Evolutionary conservation across 1,140 invertebrate species (phyloP), one percentile per base, ranked within the genome.

Genomic region (Leptopilina clavipes): DNA sequence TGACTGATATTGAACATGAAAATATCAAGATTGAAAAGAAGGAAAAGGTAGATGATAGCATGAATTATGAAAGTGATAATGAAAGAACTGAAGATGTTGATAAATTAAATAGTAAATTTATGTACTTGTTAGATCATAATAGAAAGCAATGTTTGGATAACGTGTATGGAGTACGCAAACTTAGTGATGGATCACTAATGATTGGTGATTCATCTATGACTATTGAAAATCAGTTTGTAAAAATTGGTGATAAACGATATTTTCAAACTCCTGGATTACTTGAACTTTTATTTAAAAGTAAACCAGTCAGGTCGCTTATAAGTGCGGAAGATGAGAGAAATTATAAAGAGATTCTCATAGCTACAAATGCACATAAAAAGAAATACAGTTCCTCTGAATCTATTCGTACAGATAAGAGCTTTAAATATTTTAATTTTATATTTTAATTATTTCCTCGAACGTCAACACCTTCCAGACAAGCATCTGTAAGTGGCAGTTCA

Each of bases 331-430:
- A 44, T 44, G 43, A 44, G 25, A 31, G 25, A 5, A 22, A 52
- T 31, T 83, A 80, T 75, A 75, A 75, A 59, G 25, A 72, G 10
- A 83, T 83, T 56, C 31, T 83, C 45, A 70, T 77, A 40, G 45
- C 9, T 18, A 80, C 79, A n/a, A 81, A 81, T 79, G 83, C 83
- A 25, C 73, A 81, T 72, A 80, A 19, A 75, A 82, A 73, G 19
- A 72, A 31, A 31, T 80, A 82, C 70, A 56, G 19, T 8, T 12
- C 56, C 3, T 25, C 77, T 52, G 77, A 71, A 48, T 54, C 25
- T 14, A 43, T 82, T 8, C 75, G 78, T 19, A 8, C 11, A 40
- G 54, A 75, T 17, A 75, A 65, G 1, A 48, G 45, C 10, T 18
- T 11, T 11, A 82, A 80, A 71, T 71, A 59, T 56, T 72, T 72